Percentiles rank a stretch among this genome's conserved stretches.
phyloP scores from a whole-genome alignment of 2,888 invertebrate genomes.

The Hyposoter dolosus region DNA sequence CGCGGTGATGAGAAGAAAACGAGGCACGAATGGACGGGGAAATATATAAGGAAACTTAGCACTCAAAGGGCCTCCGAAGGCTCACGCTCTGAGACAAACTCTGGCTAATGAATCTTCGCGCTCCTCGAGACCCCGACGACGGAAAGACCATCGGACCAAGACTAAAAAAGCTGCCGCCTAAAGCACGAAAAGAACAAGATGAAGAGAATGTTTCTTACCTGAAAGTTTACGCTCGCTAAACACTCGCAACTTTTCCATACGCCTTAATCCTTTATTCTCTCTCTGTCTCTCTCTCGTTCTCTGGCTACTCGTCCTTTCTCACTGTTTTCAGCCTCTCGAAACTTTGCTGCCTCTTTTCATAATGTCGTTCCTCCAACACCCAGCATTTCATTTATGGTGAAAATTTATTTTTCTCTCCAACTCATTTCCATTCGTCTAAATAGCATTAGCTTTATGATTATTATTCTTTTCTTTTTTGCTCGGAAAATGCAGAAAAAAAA shows the following conservation, averaged over 20 bases:
- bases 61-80: slow-evolving; percentile 53
- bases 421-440: neutral
- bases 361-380: neutral
- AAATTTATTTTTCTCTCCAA: neutral
- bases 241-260: slow-evolving; percentile 69
- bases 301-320: neutral
- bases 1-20: slow-evolving; percentile 14
- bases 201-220: slow-evolving; percentile 25
- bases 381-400: neutral
- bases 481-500: neutral
- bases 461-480: neutral
- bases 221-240: slow-evolving; percentile 69
- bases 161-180: neutral
- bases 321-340: slow-evolving; percentile 20
- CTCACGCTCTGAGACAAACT: slow-evolving; percentile 65
- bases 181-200: neutral
- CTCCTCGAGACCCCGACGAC: slow-evolving; percentile 11
- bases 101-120: slow-evolving; percentile 69
- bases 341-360: slow-evolving; percentile 39
- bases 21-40: neutral
- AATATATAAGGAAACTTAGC: slow-evolving; percentile 59
- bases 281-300: neutral
- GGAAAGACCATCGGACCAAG: slow-evolving; percentile 3
- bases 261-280: slow-evolving; percentile 62
- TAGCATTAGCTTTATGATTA: neutral